These are phyloP conservation scores for Ceyx margarethae DNA, from an alignment of 2,113 vertebrate genomes.

Conservation along the genomic window DNA sequence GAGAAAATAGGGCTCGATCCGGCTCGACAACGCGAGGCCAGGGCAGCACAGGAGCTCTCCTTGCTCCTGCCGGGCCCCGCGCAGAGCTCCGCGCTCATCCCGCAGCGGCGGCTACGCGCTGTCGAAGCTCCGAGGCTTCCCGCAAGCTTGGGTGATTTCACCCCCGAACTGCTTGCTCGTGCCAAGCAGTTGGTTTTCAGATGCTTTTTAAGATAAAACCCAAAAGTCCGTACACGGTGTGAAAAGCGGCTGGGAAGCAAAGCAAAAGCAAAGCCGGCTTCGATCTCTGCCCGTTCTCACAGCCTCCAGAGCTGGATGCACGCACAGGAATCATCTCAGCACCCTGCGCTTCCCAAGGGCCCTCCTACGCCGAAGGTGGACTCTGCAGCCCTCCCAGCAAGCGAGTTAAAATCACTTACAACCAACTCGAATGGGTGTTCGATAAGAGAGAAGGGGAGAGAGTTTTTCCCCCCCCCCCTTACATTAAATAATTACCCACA, in stretches of 20 bases:
- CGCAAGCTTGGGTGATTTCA: not conserved
- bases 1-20: not conserved
- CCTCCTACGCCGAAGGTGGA: not conserved
- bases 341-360: not conserved
- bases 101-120: not conserved
- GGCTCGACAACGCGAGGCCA: not conserved
- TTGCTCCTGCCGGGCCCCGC: not conserved
- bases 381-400: not conserved
- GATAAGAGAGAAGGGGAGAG: too few species aligned
- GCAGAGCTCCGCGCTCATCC: not conserved
- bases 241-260: not conserved
- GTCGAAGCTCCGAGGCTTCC: not conserved
- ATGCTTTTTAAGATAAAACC: not conserved
- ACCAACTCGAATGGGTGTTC: not conserved
- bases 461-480: not conserved
- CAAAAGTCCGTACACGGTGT: not conserved
- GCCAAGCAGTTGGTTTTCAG: not conserved
- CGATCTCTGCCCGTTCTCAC: not conserved
- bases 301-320: not conserved
- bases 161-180: not conserved
- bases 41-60: not conserved
- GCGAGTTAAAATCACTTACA: not conserved
- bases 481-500: not conserved
- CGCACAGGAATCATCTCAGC: not conserved
- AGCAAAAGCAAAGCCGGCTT: not conserved